These are phyloP conservation scores for Conus canariensis DNA, from an alignment of 2,888 invertebrate species.

Conservation along the genomic window DNA sequence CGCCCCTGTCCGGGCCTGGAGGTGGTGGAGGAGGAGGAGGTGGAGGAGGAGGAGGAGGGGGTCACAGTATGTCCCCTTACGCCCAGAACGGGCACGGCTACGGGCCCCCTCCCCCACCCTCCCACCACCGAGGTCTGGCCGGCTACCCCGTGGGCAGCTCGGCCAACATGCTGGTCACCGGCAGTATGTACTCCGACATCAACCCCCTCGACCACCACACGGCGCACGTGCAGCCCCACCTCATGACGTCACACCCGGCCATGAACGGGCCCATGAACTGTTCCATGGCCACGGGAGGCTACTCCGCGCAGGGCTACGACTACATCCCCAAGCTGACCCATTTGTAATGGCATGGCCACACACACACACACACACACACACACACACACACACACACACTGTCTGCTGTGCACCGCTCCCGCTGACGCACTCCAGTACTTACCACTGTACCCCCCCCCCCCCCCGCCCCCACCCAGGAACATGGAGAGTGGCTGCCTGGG, in stretches of 20 bases:
- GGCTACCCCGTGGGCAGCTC: conserved; percentile 52
- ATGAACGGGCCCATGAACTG: conserved; percentile 65
- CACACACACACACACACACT: too few species aligned
- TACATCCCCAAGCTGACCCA: conserved; percentile 75
- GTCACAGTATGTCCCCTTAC: conserved; percentile 42
- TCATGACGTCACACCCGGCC: conserved; percentile 58
- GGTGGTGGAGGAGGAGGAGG: conserved; percentile 24
- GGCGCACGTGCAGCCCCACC: conserved; percentile 41
- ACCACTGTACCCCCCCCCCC: too few species aligned
- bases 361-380: too few species aligned
- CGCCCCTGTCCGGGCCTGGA: conserved; percentile 17
- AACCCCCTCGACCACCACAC: conserved; percentile 60
- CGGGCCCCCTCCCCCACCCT: conserved; percentile 42
- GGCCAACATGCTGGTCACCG: conserved; percentile 59
- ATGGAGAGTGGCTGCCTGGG: too few species aligned
- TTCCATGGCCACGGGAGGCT: conserved; percentile 63
- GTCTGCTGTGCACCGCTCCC: too few species aligned
- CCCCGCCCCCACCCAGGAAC: too few species aligned
- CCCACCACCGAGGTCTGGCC: conserved; percentile 40
- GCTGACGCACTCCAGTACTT: too few species aligned
- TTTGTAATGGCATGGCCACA: conserved; percentile 54
- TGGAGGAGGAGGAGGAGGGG: conserved; percentile 25
- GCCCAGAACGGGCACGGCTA: conserved; percentile 42
- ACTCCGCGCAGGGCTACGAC: conserved; percentile 67
- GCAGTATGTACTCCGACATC: conserved; percentile 64